A percentile compares a stretch with the other conserved stretches of the same genome.
Conservation (phyloP, 92 coral and sea anemone genomes). For the Parazoanthus atlanticus region DNA sequence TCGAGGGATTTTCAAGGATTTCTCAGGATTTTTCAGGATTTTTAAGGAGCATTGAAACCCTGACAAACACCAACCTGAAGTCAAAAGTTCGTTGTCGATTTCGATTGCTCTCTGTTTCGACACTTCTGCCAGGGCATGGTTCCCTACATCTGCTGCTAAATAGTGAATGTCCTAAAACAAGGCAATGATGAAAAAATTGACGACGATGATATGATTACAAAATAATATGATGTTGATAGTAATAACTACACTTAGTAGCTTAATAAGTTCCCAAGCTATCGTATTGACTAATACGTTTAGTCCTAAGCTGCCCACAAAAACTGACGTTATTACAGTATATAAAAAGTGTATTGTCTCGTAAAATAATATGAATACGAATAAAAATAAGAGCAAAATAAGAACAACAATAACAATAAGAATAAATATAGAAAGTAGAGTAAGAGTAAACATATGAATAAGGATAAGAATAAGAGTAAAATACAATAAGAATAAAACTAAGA, state of each 20-base stretch:
- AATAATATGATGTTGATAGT: neutral
- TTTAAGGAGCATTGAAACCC: too few species aligned
- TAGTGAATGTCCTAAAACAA: constrained; percentile 88
- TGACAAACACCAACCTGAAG: constrained; percentile 72
- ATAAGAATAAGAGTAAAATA: neutral
- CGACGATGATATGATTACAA: neutral
- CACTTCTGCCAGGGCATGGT: constrained; percentile 84
- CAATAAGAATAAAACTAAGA: neutral
- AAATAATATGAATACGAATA: neutral
- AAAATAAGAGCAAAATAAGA: neutral
- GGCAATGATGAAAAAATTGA: neutral
- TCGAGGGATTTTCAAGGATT: too few species aligned
- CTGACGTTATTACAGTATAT: too few species aligned
- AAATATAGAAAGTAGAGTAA: neutral
- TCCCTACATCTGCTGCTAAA: constrained; percentile 86
- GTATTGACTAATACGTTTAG: neutral
- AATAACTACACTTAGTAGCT: neutral
- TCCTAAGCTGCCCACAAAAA: too few species aligned
- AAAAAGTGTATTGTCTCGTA: neutral
- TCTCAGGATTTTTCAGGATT: too few species aligned
- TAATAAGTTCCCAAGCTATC: neutral
- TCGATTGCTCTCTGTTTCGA: constrained; percentile 95
- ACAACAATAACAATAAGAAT: neutral
- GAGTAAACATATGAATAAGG: neutral
- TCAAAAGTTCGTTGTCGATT: constrained; percentile 86